phyloP scores from a whole-genome alignment of 2,113 vertebrate species.

The Lota lota region DNA sequence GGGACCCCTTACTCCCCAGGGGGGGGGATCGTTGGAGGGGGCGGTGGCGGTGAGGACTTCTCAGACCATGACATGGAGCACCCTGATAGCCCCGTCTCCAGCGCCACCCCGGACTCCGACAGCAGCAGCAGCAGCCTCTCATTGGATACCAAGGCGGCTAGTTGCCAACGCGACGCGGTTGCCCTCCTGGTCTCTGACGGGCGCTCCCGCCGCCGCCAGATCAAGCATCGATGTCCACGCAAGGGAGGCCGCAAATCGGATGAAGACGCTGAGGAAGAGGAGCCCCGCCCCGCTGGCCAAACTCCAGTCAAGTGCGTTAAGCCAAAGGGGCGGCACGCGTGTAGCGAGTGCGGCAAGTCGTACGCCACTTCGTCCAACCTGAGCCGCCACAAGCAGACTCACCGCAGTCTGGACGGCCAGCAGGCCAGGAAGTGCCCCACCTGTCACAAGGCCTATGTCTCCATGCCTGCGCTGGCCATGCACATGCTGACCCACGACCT shows the following conservation, averaged over 20 bases:
- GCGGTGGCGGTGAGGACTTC: conserved; percentile 56
- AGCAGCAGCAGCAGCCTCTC: conserved; percentile 21
- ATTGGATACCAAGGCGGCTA: conserved; percentile 18
- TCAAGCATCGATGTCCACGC: conserved; percentile 13
- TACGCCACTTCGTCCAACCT: conserved; percentile 64
- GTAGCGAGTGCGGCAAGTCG: conserved; percentile 57
- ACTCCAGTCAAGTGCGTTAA: conserved; percentile 8
- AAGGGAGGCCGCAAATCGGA: conserved; percentile 22
- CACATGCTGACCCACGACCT: conserved; percentile 89
- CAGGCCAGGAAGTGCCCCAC: conserved; percentile 80
- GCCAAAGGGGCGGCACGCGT: conserved; percentile 46
- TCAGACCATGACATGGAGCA: conserved; percentile 60
- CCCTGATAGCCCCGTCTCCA: conserved; percentile 55
- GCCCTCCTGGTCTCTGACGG: conserved; percentile 50
- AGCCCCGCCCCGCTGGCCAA: background rate
- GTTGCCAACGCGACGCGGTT: conserved; percentile 15
- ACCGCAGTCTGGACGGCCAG: conserved; percentile 63
- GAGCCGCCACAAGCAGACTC: conserved; percentile 66
- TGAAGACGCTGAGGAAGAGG: conserved; percentile 1
- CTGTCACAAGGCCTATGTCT: conserved; percentile 86
- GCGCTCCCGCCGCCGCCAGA: conserved; percentile 29
- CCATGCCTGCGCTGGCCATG: conserved; percentile 92
- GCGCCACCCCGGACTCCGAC: conserved; percentile 41
- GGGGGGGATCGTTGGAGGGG: conserved; percentile 20
- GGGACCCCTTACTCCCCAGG: conserved; percentile 40